Conservation (phyloP, 2,888 invertebrate species). For the Serrognathus titanus region DNA sequence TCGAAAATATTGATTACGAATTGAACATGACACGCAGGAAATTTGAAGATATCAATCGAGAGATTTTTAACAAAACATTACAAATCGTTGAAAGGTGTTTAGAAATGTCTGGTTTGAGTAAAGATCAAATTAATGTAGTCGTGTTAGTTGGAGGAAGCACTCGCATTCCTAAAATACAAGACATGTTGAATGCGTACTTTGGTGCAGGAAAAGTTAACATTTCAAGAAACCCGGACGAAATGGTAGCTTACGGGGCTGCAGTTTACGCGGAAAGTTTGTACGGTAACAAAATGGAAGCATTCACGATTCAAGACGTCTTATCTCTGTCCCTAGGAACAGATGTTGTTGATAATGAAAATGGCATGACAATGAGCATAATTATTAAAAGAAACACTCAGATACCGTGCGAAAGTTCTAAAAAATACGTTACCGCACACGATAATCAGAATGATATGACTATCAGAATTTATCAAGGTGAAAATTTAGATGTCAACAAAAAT, state of each 20-base stretch:
- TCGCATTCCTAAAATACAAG: conserved; percentile 31
- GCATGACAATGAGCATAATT: conserved; percentile 23
- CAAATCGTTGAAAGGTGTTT: conserved; percentile 25
- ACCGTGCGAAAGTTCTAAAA: conserved; percentile 11
- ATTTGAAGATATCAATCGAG: conserved; percentile 26
- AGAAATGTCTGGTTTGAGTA: conserved; percentile 18
- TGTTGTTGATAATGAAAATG: conserved; percentile 2
- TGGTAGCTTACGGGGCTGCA: conserved; percentile 33
- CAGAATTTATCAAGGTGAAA: conserved; percentile 8
- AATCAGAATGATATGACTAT: conserved; percentile 16
- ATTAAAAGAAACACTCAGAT: conserved; percentile 28
- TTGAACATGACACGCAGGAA: conserved; percentile 21
- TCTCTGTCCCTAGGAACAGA: conserved; percentile 18
- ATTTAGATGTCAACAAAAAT: not conserved
- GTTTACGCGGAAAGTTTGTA: conserved; percentile 26
- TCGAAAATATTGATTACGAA: not conserved
- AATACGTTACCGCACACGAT: conserved; percentile 17
- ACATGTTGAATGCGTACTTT: conserved; percentile 26
- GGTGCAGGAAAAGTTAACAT: conserved; percentile 21
- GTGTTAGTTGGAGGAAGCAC: conserved; percentile 34
- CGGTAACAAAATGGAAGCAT: conserved; percentile 15
- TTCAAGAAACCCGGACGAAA: conserved; percentile 32
- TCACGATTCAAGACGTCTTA: not conserved
- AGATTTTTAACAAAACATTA: conserved; percentile 25
- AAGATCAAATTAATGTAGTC: conserved; percentile 28